Evolutionary conservation across 2,888 invertebrate species (phyloP), one percentile per base, ranked within the genome.

Genomic region (Zonitis immaculata): DNA sequence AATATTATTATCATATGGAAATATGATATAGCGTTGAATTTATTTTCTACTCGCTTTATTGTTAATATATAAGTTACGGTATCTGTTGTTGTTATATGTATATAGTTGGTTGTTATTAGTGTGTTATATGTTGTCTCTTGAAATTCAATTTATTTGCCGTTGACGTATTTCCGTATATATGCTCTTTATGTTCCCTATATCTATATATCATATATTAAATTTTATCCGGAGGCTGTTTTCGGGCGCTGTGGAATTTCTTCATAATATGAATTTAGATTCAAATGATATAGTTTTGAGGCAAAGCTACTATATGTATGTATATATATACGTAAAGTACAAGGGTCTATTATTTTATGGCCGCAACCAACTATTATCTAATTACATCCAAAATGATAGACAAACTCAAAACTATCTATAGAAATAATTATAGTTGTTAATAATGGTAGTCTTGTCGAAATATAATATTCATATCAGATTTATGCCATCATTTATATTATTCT

Each of bases 391-490:
- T 35, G 16, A 3, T 9, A 35, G 9, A 8, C 8, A 8, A 20
- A 39, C 16, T 18, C 39, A 39, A 39, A 39, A 39, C 20, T 39
- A n/a, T n/a, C n/a, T n/a, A n/a, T n/a, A 20, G 39, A 18, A 8
- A 11, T 39, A 39, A 16, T 18, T 16, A 18, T 18, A 18, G 18
- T 39, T 11, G 39, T 35, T 39, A 46, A 14, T 32, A 12, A n/a
- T 32, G 1, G 20, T 39, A 5, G 39, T 56, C 59, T 60, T 62
- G 61, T 60, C 63, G 60, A 58, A n/a, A n/a, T n/a, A n/a, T n/a
- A n/a, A 54, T 61, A 60, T 60, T 61, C 61, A 60, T 63, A 64
- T 63, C 63, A 64, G 64, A 61, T 64, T 64, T 62, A 62, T 63
- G 60, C 60, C 56, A 59, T 61, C 62, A n/a, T 64, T 63, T 62